A percentile compares a stretch with the other conserved stretches of the same genome.
These are phyloP conservation scores for Nesogale talazaci DNA, from an alignment of 2,113 vertebrate species.

Conservation along the genomic window DNA sequence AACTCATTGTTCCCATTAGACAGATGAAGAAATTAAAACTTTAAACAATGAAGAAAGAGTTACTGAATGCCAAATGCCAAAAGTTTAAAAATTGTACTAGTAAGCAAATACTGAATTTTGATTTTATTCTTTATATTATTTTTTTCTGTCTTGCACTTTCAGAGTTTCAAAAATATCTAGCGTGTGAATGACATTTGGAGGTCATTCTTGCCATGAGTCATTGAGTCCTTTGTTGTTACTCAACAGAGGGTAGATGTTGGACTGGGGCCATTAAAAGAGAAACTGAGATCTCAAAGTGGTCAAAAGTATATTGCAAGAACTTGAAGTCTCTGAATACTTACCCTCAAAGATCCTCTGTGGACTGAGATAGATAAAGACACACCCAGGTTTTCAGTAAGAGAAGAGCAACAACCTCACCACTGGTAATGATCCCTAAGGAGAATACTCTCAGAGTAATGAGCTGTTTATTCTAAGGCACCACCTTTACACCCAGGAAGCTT, in stretches of 20 bases:
- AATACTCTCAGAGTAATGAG: neutral
- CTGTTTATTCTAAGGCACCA: neutral
- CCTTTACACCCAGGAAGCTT: no score
- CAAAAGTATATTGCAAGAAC: neutral
- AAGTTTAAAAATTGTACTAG: neutral
- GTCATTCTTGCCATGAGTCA: no score
- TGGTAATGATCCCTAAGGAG: neutral
- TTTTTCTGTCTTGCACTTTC: neutral
- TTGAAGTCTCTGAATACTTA: no score
- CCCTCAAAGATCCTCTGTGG: neutral
- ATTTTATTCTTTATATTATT: neutral
- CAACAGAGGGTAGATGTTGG: neutral
- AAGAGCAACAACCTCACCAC: neutral
- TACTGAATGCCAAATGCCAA: neutral
- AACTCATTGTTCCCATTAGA: neutral
- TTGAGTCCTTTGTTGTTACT: neutral
- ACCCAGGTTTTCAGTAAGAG: fast-evolving
- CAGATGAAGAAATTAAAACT: neutral
- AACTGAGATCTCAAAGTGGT: neutral
- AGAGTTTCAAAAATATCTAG: neutral
- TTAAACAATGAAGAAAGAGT: neutral
- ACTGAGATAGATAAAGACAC: neutral
- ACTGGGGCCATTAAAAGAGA: neutral
- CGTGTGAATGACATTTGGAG: neutral
- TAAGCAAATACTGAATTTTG: neutral